A percentile compares a stretch with the other conserved stretches of the same genome.
These are phyloP conservation scores for Phyto melanocephala DNA, from an alignment of 2,888 invertebrate species.

Conservation along the genomic window DNA sequence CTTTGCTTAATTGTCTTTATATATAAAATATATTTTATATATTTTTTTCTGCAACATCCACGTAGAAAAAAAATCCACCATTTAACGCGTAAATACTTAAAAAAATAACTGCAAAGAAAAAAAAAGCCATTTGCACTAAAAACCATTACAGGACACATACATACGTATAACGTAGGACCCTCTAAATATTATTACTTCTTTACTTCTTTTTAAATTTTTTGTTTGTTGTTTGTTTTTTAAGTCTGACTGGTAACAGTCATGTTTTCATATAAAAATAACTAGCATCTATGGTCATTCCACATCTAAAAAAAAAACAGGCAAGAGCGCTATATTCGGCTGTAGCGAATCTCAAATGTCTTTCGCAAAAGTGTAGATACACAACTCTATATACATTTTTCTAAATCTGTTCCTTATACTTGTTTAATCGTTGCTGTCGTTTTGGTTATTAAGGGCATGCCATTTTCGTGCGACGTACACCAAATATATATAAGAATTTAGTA, in stretches of 20 bases:
- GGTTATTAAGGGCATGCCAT: too few species aligned
- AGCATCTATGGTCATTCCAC: constrained; percentile 37
- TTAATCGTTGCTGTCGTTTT: too few species aligned
- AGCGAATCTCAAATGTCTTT: too few species aligned
- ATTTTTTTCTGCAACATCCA: constrained; percentile 7
- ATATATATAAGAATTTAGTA: too few species aligned
- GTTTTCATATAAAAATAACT: background rate
- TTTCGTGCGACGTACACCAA: too few species aligned
- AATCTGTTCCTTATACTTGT: too few species aligned
- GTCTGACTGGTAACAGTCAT: background rate
- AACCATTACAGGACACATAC: constrained; percentile 49
- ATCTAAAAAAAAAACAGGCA: constrained; percentile 13
- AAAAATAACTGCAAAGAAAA: constrained; percentile 20
- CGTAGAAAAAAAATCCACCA: constrained; percentile 45
- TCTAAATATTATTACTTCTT: constrained; percentile 22
- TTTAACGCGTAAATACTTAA: constrained; percentile 62
- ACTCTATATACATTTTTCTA: too few species aligned
- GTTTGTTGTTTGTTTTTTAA: background rate
- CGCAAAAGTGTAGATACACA: too few species aligned
- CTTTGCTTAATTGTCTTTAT: constrained; percentile 65
- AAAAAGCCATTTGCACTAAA: constrained; percentile 52
- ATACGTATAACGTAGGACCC: background rate
- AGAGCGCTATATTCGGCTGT: too few species aligned
- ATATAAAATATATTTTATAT: constrained; percentile 23
- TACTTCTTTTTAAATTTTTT: background rate